Base-by-base conservation (phyloP, 2,113 vertebrate species). In the Cacatua alba region DNA sequence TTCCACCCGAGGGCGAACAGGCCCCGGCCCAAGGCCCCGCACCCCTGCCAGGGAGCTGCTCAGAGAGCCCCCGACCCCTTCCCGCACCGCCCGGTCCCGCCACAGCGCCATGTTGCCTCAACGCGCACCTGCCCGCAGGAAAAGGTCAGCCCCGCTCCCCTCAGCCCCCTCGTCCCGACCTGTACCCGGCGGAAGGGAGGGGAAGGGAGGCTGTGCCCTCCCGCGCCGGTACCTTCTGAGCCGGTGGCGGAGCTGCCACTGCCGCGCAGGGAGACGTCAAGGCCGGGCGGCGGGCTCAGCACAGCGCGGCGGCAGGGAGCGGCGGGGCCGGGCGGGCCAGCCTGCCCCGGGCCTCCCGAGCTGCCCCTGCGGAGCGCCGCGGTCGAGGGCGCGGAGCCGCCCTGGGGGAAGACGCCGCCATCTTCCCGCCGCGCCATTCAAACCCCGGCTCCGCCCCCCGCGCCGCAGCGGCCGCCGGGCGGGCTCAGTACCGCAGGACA, bases 231-330 rank as follows among this genome's bases (percentile, higher is more conserved):
- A 98, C 95, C 97, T 97, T 90, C 31, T 67, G 55, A 98, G 91
- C 49, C 72, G 37, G 21, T 97, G 91, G 44, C 77, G 49, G 55
- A 41, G 29, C 44, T 77, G 65, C 95, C 72, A 39, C 65, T 52
- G 52, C 82, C 52, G 62, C 80, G 37, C 63, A 87, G 23, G 31
- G 98, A 98, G 71, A 97, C 69, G 15, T 98, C 98, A 90, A 99
- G 95, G 28, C 98, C 98, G 31, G 97, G 96, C 13, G 99, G 99
- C 21, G 98, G 98, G 11, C 98, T 99, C 55, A 99, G 98, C 62
- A 99, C 98, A 1, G 98, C 97, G 28, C 95, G 41, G 0, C 97
- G 94, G 55, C 31, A n/a, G 11, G 94, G 94, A 65, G 92, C 97
- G 92, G 96, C 96, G 8, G 91, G 82, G 88, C 82, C 63, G 43